phyloP scores from a whole-genome alignment of 2,888 invertebrate genomes.

The Sarcophaga carnaria region DNA sequence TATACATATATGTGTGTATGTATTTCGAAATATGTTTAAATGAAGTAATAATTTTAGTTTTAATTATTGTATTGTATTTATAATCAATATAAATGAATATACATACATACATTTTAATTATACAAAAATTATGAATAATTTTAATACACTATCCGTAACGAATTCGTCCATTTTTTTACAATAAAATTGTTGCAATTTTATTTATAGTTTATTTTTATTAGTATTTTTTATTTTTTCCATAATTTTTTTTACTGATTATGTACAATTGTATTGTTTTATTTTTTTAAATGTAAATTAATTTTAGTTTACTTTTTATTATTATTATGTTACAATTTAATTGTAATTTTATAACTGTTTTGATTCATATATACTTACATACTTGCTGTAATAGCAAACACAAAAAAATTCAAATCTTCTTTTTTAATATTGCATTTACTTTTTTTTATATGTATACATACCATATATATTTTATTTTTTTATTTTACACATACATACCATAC shows the following conservation, averaged over 20 bases:
- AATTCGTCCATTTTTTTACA: conserved; percentile 70
- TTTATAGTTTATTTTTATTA: conserved; percentile 65
- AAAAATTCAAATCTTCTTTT: conserved; percentile 29
- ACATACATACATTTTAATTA: conserved; percentile 24
- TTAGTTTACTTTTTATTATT: neutral
- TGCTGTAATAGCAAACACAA: conserved; percentile 35
- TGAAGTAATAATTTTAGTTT: conserved; percentile 29
- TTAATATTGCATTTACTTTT: conserved; percentile 57
- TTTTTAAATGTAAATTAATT: neutral
- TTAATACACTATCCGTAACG: conserved; percentile 59
- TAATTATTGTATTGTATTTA: conserved; percentile 27
- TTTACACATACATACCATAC: neutral
- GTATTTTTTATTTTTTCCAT: conserved; percentile 70
- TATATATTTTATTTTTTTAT: conserved; percentile 33
- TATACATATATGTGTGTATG: conserved; percentile 10
- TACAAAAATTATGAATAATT: conserved; percentile 9
- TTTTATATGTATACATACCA: neutral
- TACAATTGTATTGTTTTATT: conserved; percentile 63
- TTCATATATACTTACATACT: neutral
- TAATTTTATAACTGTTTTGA: conserved; percentile 25
- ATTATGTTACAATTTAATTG: conserved; percentile 26
- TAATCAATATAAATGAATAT: neutral
- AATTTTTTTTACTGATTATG: conserved; percentile 66
- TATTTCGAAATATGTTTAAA: neutral
- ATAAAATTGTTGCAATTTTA: conserved; percentile 70